Base-by-base conservation (phyloP, 2,888 invertebrate species). In the Antheraea yamamai region DNA sequence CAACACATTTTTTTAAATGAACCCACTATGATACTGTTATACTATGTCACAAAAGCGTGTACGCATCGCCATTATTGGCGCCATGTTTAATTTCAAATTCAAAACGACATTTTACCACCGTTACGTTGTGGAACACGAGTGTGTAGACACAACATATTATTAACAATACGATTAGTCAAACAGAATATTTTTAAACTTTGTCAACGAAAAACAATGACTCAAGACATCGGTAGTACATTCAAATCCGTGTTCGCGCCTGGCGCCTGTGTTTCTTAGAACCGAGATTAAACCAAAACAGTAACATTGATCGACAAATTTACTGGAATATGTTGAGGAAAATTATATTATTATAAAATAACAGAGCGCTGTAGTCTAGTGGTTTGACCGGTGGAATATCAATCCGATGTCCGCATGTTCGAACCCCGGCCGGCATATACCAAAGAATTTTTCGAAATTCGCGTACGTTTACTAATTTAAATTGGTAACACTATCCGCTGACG, bases 31-130 rank as follows among this genome's bases (percentile, higher is more conserved):
- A n/a, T 23, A 70, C 10, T 39, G 20, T 39, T 70, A 23, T 26
- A 39, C 70, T 70, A 12, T 70, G 20, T 70, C 20, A 35, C 35
- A 35, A 66, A 68, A 12, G 35, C 26, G 12, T 66, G 58, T 51
- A 6, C 55, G 3, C 68, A 8, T 26, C 26, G 71, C 58, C 74
- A 71, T 71, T 74, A 74, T 81, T 81, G 85, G 84, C 85, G 87
- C 88, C 88, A 85, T 85, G 84, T 83, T 86, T 83, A 83, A 82
- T 85, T 88, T 84, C 78, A 85, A 85, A 85, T 87, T 85, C 81
- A 84, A 88, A 87, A 84, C 82, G 77, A 80, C 79, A 84, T 87
- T 85, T 88, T 86, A 85, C 58, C 71, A 75, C 72, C 61, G 72
- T 75, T 75, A 75, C 74, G 79, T 76, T 47, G 79, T 79, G 78